Percentiles rank a stretch among this genome's conserved stretches.
Evolutionary conservation across 2,113 vertebrate species (phyloP).

Genomic region (Ciconia stormi): DNA sequence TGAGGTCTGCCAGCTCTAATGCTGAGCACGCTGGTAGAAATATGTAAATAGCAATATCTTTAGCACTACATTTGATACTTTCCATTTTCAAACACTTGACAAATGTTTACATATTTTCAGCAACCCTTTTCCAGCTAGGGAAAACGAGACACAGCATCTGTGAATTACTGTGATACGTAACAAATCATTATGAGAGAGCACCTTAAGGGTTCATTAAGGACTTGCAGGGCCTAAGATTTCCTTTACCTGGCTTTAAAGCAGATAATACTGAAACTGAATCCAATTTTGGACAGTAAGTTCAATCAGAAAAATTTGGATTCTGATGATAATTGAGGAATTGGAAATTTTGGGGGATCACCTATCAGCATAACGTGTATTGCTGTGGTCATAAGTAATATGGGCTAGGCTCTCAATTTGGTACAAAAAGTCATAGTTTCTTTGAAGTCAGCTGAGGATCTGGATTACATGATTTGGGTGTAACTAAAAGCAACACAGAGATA

Average conservation of each 20-base stretch:
- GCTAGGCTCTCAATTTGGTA: neutral
- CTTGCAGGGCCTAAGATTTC: neutral
- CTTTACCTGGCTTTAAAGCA: neutral
- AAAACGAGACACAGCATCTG: neutral
- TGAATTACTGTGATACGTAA: neutral
- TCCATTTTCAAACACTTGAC: slow-evolving; percentile 18
- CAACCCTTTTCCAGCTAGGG: neutral
- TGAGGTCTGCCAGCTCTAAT: neutral
- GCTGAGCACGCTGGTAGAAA: neutral
- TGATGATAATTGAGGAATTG: neutral
- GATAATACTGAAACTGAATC: neutral
- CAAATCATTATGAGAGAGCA: neutral
- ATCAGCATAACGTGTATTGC: neutral
- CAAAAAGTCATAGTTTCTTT: neutral
- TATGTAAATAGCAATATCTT: slow-evolving; percentile 13
- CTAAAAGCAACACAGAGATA: neutral
- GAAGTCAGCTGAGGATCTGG: neutral
- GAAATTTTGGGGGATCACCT: neutral
- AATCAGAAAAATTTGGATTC: neutral
- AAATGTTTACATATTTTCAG: neutral
- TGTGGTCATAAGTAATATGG: neutral
- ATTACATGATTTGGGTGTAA: neutral
- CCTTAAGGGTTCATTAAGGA: neutral
- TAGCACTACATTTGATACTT: neutral
- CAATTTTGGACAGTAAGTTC: neutral